Conservation (phyloP, 2,113 vertebrate genomes). For the Toxotes jaculatrix region DNA sequence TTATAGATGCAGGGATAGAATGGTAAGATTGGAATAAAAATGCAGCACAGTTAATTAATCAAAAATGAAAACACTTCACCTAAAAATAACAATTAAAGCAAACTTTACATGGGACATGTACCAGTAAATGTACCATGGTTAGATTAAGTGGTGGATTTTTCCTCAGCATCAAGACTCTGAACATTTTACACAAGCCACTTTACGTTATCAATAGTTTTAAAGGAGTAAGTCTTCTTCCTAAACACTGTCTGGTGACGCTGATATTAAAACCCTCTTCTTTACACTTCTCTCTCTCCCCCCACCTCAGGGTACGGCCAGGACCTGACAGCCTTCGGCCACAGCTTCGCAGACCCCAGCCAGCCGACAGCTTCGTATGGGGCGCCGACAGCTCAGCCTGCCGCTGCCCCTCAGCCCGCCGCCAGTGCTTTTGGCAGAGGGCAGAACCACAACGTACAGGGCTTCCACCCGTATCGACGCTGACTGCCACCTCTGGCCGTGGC, state of each 20-base stretch:
- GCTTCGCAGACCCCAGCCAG: slow-evolving; percentile 96
- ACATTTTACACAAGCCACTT: neutral
- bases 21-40: no score
- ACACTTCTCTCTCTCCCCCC: neutral
- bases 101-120: neutral
- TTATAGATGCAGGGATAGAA: neutral
- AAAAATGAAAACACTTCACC: neutral
- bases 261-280: slow-evolving; percentile 1
- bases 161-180: neutral
- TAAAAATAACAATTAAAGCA: neutral
- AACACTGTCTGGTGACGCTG: neutral
- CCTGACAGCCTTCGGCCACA: slow-evolving; percentile 96
- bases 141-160: slow-evolving; percentile 41
- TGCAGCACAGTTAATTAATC: neutral
- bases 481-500: slow-evolving; percentile 32
- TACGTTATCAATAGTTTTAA: neutral
- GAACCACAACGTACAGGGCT: slow-evolving; percentile 99
- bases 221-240: slow-evolving; percentile 22
- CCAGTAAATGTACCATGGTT: neutral
- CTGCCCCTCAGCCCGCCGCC: slow-evolving; percentile 89
- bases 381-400: slow-evolving; percentile 90
- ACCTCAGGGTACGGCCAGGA: slow-evolving; percentile 96
- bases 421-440: slow-evolving; percentile 94
- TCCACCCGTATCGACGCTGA: slow-evolving; percentile 99
- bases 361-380: slow-evolving; percentile 90